A percentile compares a stretch with the other conserved stretches of the same genome.
Conservation (phyloP, 1,140 invertebrate species). For the Solenopsis fugax region DNA sequence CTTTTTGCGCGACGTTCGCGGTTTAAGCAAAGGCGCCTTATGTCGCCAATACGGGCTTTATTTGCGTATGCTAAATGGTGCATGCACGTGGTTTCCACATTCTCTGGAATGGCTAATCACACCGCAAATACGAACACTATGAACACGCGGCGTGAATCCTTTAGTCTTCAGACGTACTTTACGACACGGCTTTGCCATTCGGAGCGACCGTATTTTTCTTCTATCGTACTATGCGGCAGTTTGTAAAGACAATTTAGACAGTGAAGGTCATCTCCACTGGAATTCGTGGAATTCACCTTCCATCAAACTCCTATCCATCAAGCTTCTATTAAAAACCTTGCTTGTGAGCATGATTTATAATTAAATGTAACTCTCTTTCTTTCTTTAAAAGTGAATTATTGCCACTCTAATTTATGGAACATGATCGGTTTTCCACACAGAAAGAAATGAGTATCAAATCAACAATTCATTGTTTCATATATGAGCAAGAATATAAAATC, state of each 20-base stretch:
- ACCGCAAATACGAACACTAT: constrained; percentile 20
- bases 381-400: not conserved
- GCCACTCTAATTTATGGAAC: not conserved
- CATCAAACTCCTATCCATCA: too few relatives aligned
- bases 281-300: not conserved
- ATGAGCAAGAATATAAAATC: too few relatives aligned
- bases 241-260: constrained; percentile 2
- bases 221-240: not conserved
- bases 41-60: constrained; percentile 19
- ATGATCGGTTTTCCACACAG: not conserved
- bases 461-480: too few relatives aligned
- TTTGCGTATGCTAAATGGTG: constrained; percentile 30
- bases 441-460: too few relatives aligned
- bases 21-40: not conserved
- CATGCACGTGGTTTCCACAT: not conserved
- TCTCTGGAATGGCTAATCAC: constrained; percentile 26
- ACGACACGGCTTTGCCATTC: constrained; percentile 24
- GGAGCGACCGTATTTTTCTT: not conserved
- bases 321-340: not conserved
- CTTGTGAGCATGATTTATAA: not conserved
- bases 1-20: constrained; percentile 16
- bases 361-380: not conserved
- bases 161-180: constrained; percentile 1
- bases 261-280: not conserved
- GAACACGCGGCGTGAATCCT: constrained; percentile 28